Evolutionary conservation across 92 coral and sea anemone genomes (phyloP).

Genomic region (Phenganax stokvisi): DNA sequence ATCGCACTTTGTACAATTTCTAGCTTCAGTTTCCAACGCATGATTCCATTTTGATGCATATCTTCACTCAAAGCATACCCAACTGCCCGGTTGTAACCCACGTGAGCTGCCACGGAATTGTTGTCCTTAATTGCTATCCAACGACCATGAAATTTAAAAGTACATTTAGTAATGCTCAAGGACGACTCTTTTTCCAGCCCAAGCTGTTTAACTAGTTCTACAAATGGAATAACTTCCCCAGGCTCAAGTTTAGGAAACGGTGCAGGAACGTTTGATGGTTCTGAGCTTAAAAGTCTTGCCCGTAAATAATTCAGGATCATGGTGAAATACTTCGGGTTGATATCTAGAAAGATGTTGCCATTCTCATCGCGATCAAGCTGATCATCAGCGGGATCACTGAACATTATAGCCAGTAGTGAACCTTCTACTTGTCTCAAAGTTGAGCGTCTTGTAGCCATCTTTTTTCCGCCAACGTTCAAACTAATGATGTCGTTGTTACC

Average conservation of each 20-base stretch:
- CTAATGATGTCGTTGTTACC: neutral
- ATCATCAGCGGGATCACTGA: neutral
- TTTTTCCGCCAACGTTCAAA: conserved; percentile 10
- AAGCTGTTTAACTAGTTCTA: neutral
- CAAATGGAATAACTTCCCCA: neutral
- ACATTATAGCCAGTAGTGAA: neutral
- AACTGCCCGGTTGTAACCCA: neutral
- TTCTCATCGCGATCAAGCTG: conserved; percentile 2
- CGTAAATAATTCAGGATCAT: conserved; percentile 8
- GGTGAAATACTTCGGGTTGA: conserved; percentile 11
- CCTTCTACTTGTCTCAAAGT: conserved; percentile 3
- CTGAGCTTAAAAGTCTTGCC: neutral
- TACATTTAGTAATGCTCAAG: neutral
- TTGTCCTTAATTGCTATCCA: neutral
- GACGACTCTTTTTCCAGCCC: conserved; percentile 10
- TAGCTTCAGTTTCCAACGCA: conserved; percentile 8
- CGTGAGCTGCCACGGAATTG: neutral
- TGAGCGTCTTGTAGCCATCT: conserved; percentile 1
- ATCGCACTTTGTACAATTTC: neutral
- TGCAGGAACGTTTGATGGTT: neutral
- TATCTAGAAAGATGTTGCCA: conserved; percentile 3
- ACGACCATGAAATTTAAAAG: neutral
- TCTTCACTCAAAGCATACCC: conserved; percentile 15
- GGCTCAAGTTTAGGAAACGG: conserved; percentile 11
- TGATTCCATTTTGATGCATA: neutral